A percentile compares a stretch with the other conserved stretches of the same genome.
phyloP scores from a whole-genome alignment of 2,888 invertebrate genomes.

The Eudasyphora cyanicolor region DNA sequence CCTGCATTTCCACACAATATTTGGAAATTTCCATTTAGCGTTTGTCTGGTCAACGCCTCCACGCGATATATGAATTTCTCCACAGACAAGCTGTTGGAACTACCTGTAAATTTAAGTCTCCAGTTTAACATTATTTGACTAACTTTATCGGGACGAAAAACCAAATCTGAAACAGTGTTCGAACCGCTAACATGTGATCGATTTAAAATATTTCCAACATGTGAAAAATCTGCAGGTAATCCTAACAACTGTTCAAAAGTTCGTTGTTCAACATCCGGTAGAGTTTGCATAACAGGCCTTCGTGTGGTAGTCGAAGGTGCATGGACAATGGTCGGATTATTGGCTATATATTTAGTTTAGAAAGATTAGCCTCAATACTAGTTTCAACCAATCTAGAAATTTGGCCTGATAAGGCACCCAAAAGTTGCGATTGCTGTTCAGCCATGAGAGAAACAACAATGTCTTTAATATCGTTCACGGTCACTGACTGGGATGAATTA shows the following conservation, averaged over 20 bases:
- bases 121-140: constrained; percentile 43
- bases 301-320: not conserved
- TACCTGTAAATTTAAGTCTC: constrained; percentile 36
- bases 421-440: not conserved
- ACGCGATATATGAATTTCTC: constrained; percentile 53
- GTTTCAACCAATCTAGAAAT: not conserved
- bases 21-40: too few relatives aligned
- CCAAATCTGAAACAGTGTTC: not conserved
- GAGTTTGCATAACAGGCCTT: not conserved
- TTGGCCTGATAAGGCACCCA: not conserved
- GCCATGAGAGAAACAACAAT: not conserved
- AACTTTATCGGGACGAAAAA: not conserved
- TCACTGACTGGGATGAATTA: not conserved
- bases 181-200: not conserved
- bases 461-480: too few relatives aligned
- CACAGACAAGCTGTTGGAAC: constrained; percentile 4
- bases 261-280: not conserved
- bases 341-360: not conserved
- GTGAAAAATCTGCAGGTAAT: not conserved
- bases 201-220: not conserved
- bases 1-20: too few relatives aligned
- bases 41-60: constrained; percentile 35
- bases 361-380: not conserved
- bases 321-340: not conserved
- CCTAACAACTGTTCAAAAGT: not conserved